phyloP scores from a whole-genome alignment of 2,797 vertebrate genomes.

The Prionace glauca region DNA sequence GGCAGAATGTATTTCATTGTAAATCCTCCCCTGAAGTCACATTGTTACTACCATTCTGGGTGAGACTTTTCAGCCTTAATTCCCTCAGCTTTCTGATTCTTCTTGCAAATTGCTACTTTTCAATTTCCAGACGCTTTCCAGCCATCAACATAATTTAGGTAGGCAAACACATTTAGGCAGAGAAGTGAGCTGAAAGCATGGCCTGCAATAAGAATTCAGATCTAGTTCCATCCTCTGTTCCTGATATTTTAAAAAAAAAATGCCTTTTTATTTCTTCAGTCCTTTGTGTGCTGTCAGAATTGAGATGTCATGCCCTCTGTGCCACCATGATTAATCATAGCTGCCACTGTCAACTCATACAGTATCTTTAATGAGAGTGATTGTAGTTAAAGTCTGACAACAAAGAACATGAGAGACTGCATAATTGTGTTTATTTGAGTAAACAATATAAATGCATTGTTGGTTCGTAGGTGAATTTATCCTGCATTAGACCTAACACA shows the following conservation, averaged over 20 bases:
- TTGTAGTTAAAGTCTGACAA: background rate
- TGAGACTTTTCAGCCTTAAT: background rate
- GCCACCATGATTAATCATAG: background rate
- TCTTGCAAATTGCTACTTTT: background rate
- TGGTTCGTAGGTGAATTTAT: background rate
- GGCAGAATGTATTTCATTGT: too few relatives aligned
- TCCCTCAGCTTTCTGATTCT: background rate
- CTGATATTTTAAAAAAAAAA: background rate
- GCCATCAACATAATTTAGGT: background rate
- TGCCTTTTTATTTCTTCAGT: background rate
- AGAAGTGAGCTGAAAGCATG: background rate
- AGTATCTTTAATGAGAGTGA: background rate
- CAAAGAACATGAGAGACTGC: background rate
- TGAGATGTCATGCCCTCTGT: background rate
- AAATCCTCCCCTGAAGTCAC: too few relatives aligned
- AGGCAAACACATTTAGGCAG: background rate
- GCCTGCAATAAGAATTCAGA: background rate
- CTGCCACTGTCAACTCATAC: background rate
- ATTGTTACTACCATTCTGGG: background rate
- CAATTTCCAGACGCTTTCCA: background rate
- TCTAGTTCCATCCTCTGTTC: background rate
- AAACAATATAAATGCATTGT: background rate
- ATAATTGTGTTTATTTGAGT: background rate
- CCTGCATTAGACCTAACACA: background rate
- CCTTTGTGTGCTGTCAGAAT: background rate